Percentiles rank a stretch among this genome's conserved stretches.
phyloP scores from a whole-genome alignment of 2,113 vertebrate species.

The Elgaria multicarinata region DNA sequence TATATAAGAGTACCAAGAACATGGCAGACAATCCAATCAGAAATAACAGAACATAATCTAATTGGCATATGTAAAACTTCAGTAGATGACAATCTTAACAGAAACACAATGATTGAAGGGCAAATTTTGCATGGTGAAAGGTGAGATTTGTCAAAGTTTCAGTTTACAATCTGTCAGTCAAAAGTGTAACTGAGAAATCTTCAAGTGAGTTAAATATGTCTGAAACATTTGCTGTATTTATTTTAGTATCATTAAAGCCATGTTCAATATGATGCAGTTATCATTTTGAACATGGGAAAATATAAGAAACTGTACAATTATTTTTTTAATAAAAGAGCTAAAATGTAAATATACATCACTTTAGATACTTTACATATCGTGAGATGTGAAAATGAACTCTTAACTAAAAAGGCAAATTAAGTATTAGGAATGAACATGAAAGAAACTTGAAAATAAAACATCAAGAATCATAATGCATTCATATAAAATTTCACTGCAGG shows the following conservation, averaged over 20 bases:
- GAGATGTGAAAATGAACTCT: not conserved
- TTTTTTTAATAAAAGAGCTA: not conserved
- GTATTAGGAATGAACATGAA: not conserved
- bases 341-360: not conserved
- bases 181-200: not conserved
- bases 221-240: not conserved
- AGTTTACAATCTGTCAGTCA: not conserved
- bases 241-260: not conserved
- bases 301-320: not conserved
- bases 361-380: not conserved
- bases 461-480: not conserved
- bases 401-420: not conserved
- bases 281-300: not conserved
- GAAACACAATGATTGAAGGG: not conserved
- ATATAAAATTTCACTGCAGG: not conserved
- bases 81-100: slow-evolving; percentile 26
- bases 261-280: not conserved
- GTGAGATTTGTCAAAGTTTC: slow-evolving; percentile 10
- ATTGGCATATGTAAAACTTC: slow-evolving; percentile 47
- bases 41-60: slow-evolving; percentile 31
- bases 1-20: not conserved
- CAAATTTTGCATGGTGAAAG: not conserved
- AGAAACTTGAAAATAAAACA: not conserved
- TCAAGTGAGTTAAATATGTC: not conserved
- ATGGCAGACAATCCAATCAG: not conserved